Conservation (phyloP, 1,140 invertebrate genomes). For the Drosophila varians region DNA sequence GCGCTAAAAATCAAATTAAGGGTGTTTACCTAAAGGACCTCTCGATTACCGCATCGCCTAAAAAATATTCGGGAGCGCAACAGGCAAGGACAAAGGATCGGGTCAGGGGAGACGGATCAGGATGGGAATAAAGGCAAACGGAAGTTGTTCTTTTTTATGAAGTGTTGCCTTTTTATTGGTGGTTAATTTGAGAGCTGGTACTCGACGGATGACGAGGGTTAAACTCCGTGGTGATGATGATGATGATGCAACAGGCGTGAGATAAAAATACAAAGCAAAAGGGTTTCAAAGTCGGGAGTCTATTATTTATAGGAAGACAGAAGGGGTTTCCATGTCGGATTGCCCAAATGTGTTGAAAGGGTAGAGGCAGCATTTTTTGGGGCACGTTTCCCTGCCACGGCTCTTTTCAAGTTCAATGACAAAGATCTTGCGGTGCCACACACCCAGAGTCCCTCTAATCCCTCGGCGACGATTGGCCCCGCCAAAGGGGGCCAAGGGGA, state of each 20-base stretch:
- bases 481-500: slow-evolving; percentile 12
- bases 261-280: slow-evolving; percentile 28
- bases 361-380: slow-evolving; percentile 30
- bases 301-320: slow-evolving; percentile 49
- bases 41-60: slow-evolving; percentile 73
- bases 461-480: slow-evolving; percentile 61
- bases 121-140: slow-evolving; percentile 56
- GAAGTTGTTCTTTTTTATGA: slow-evolving; percentile 76
- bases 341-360: slow-evolving; percentile 69
- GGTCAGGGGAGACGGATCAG: slow-evolving; percentile 31
- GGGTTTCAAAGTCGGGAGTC: slow-evolving; percentile 47
- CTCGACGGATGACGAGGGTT: slow-evolving; percentile 68
- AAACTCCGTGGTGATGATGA: slow-evolving; percentile 34
- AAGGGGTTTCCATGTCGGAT: slow-evolving; percentile 45
- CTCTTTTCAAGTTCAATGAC: slow-evolving; percentile 75
- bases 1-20: slow-evolving; percentile 76
- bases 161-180: slow-evolving; percentile 80
- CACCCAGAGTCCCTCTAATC: slow-evolving; percentile 60
- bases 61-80: slow-evolving; percentile 46
- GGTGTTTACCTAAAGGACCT: slow-evolving; percentile 64
- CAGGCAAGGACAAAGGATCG: slow-evolving; percentile 34
- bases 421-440: slow-evolving; percentile 74
- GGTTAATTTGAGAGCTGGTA: slow-evolving; percentile 71
- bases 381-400: slow-evolving; percentile 27
- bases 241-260: slow-evolving; percentile 64